These are phyloP conservation scores for Perdita meconis DNA, from an alignment of 2,888 invertebrate species.

Conservation along the genomic window DNA sequence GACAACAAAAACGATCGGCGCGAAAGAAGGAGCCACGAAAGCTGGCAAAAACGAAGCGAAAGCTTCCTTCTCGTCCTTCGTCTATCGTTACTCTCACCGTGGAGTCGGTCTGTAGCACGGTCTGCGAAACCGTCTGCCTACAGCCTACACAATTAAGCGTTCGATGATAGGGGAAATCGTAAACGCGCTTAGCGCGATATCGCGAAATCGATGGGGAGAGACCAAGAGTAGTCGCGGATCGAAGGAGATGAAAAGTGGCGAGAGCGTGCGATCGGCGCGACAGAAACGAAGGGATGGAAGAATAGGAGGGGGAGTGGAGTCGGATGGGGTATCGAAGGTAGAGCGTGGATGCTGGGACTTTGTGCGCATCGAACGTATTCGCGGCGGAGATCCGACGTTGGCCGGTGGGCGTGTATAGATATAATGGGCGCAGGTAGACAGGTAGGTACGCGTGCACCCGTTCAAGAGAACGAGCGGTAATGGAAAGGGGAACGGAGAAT, in stretches of 20 bases:
- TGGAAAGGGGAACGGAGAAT: conserved; percentile 35
- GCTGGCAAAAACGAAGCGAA: no score
- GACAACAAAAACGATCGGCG: not conserved
- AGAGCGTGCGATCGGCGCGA: not conserved
- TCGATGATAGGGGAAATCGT: no score
- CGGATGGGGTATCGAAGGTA: conserved; percentile 17
- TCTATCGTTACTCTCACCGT: no score
- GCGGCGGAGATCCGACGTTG: conserved; percentile 69
- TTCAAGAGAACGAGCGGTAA: conserved; percentile 27
- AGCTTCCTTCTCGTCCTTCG: no score
- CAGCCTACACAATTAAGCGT: no score
- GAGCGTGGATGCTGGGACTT: conserved; percentile 40
- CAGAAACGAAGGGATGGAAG: not conserved
- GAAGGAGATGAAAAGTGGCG: not conserved
- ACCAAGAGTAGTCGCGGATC: no score
- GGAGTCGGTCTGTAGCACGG: no score
- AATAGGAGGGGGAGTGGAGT: not conserved
- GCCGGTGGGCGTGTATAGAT: conserved; percentile 50
- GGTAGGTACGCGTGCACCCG: conserved; percentile 53
- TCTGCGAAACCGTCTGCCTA: no score
- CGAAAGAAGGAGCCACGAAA: no score
- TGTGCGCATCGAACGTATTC: conserved; percentile 64
- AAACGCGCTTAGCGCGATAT: conserved; percentile 8
- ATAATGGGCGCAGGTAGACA: conserved; percentile 50
- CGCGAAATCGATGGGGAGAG: not conserved